Evolutionary conservation across 2,797 vertebrate genomes (phyloP).

Genomic region (Petrocephalus schoutedeni): DNA sequence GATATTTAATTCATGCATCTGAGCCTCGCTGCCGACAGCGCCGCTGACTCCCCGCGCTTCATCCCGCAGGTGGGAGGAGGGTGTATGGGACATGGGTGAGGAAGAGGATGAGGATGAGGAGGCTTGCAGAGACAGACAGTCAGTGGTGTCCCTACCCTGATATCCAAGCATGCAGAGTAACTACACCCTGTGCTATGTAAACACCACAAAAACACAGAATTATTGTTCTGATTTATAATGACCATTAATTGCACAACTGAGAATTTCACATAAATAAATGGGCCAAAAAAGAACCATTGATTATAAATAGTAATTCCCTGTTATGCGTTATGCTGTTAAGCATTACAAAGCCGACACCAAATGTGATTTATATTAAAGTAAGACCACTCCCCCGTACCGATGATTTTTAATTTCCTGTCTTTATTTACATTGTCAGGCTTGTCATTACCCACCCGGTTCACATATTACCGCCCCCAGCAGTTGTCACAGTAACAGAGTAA

Average conservation of each 20-base stretch:
- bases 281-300: background rate
- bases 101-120: conserved; percentile 39
- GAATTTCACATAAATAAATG: conserved; percentile 1
- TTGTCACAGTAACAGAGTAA: conserved; percentile 11
- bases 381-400: background rate
- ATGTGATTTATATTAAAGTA: background rate
- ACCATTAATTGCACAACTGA: conserved; percentile 5
- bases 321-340: background rate
- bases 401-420: background rate
- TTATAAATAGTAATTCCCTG: background rate
- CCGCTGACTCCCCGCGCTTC: background rate
- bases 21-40: background rate
- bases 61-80: conserved; percentile 22
- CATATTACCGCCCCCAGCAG: background rate
- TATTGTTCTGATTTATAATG: conserved; percentile 14
- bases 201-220: background rate
- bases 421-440: background rate
- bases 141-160: conserved; percentile 48
- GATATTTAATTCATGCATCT: conserved; percentile 24
- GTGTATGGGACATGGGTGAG: conserved; percentile 46
- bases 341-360: background rate
- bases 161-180: background rate
- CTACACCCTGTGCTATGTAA: background rate
- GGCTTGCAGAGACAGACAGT: conserved; percentile 50
- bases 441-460: background rate